Evolutionary conservation across 2,797 vertebrate species (phyloP), one percentile per base, ranked within the genome.

Genomic region (Chelmon rostratus): DNA sequence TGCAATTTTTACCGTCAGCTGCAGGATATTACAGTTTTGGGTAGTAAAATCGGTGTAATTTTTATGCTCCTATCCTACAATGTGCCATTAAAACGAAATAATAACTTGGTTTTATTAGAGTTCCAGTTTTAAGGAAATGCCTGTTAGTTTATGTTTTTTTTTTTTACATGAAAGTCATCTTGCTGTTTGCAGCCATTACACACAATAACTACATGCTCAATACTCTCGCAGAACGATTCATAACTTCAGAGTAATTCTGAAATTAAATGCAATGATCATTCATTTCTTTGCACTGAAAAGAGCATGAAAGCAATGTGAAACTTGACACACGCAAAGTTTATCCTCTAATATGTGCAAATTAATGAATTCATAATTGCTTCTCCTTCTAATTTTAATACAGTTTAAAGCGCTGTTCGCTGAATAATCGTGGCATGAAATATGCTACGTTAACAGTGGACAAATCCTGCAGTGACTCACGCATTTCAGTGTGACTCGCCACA

Each of bases 1-100:
- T 63, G 63, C 52, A 21, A 68, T 66, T 84, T 78, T 80, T 72
- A 84, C 66, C 66, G 78, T 78, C 56, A 71, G 61, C 37, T 78
- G 80, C 64, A 86, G 79, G 75, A 84, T 81, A 73, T 89, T 82
- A 80, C 64, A 85, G 54, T 73, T 68, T 61, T 40, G 50, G 67
- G 62, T 28, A 31, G 65, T 73, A 75, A 82, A 79, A 68, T 15
- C 31, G 0, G 49, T 68, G 52, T 64, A 23, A 63, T 74, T 67
- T 79, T 68, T 53, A 82, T 67, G 65, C 38, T 68, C 57, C 50
- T 56, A 46, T 73, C 15, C 64, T 58, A 63, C 52, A 52, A 71
- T 3, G 2, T 70, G 31, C 56, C 25, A 65, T 76, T 80, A 78
- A 84, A 76, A 59, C 16, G 0, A 46, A 73, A 82, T 73, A 75